A percentile compares a stretch with the other conserved stretches of the same genome.
phyloP scores from a whole-genome alignment of 2,797 vertebrate genomes.

The Uromys caudimaculatus region DNA sequence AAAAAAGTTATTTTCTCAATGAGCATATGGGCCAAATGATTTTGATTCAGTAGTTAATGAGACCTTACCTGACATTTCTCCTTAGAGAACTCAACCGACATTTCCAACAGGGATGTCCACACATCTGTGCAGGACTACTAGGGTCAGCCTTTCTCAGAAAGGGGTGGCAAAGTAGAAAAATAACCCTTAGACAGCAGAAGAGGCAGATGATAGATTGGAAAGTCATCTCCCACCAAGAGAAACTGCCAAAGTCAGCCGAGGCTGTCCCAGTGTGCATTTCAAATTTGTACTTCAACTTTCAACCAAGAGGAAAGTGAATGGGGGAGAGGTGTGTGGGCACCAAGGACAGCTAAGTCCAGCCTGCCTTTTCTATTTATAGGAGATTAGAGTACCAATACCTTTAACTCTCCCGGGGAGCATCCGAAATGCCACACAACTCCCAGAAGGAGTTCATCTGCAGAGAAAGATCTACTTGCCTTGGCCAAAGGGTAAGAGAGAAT shows the following conservation, averaged over 20 bases:
- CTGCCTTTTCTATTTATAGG: not conserved
- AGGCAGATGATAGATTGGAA: not conserved
- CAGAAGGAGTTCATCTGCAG: constrained; percentile 8
- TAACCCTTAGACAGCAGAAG: not conserved
- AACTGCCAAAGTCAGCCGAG: not conserved
- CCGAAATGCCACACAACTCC: not conserved
- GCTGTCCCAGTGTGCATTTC: not conserved
- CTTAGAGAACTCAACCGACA: not conserved
- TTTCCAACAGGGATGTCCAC: not conserved
- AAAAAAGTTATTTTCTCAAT: not conserved
- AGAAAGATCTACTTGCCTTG: constrained; percentile 28
- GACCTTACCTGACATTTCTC: not conserved
- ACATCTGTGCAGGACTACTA: not conserved
- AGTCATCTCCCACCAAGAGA: not conserved
- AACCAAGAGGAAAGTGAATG: not conserved
- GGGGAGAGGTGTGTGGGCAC: too few species aligned
- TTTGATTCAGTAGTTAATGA: not conserved
- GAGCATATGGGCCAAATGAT: not conserved
- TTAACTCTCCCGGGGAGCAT: not conserved
- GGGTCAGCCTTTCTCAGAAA: not conserved
- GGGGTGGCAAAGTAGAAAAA: not conserved
- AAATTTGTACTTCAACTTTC: not conserved
- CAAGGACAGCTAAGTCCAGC: not conserved
- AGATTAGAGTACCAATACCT: not conserved
- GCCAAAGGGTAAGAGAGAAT: not conserved